Conservation (phyloP, 2,113 vertebrate species). For the Tupaia chinensis region DNA sequence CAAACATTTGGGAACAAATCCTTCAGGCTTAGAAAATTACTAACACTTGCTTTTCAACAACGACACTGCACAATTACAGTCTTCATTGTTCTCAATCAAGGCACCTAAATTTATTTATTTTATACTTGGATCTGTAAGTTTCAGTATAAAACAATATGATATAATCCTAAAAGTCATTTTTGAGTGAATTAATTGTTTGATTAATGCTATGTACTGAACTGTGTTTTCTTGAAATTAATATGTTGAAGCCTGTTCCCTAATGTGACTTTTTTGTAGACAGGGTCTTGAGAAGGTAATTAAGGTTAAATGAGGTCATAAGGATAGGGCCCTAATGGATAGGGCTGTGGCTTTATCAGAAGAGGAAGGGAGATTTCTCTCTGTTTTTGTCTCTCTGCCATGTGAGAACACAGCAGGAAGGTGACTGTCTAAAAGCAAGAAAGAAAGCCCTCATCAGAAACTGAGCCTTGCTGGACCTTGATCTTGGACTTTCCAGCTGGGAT, state of each 20-base stretch:
- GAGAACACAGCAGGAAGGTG: not conserved
- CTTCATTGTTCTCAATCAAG: not conserved
- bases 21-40: constrained; percentile 27
- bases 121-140: constrained; percentile 48
- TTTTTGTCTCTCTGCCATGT: not conserved
- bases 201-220: not conserved
- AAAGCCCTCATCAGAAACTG: not conserved
- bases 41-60: constrained; percentile 23
- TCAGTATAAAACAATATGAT: constrained; percentile 39
- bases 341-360: not conserved
- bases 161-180: constrained; percentile 34
- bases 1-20: constrained; percentile 33
- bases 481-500: not conserved
- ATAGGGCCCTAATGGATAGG: not conserved
- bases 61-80: not conserved
- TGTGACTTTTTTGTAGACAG: not conserved
- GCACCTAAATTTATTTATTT: not conserved
- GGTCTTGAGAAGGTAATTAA: not conserved
- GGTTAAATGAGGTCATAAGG: not conserved
- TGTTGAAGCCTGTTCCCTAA: not conserved
- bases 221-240: not conserved
- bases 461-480: not conserved
- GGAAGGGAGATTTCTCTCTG: not conserved
- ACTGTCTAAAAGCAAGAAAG: not conserved
- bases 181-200: not conserved